These are phyloP conservation scores for Pedetes capensis DNA, from an alignment of 2,113 vertebrate species.

Conservation along the genomic window DNA sequence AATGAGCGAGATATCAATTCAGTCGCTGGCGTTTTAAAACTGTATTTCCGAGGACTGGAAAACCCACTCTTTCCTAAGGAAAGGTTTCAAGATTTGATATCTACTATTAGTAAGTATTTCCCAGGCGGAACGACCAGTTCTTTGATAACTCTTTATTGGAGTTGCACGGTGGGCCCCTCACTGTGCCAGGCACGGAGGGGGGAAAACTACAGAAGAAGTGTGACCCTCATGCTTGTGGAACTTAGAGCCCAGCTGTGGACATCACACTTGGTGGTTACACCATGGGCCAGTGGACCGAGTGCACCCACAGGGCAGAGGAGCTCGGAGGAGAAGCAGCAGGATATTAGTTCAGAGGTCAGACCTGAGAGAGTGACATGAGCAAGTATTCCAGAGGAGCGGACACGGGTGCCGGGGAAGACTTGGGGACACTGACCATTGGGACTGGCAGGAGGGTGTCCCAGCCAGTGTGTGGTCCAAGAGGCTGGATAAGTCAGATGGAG, in stretches of 20 bases:
- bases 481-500: neutral
- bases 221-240: neutral
- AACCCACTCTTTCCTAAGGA: constrained; percentile 98
- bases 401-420: neutral
- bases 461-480: neutral
- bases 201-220: neutral
- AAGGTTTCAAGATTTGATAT: constrained; percentile 96
- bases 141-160: neutral
- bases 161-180: too few species aligned
- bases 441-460: neutral
- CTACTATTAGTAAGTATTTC: constrained; percentile 94
- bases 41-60: constrained; percentile 98
- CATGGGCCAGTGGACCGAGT: too few species aligned
- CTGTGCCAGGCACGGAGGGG: too few species aligned
- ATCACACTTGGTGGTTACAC: neutral
- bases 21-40: constrained; percentile 97
- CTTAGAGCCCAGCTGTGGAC: neutral
- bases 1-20: constrained; percentile 97
- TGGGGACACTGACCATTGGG: neutral
- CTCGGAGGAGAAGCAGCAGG: neutral
- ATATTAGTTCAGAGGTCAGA: neutral
- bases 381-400: neutral
- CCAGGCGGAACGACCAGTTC: neutral
- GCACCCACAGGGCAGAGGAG: neutral
- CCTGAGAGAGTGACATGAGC: neutral